These are phyloP conservation scores for Ornithoptera priamus DNA, from an alignment of 2,888 invertebrate genomes.

Conservation along the genomic window DNA sequence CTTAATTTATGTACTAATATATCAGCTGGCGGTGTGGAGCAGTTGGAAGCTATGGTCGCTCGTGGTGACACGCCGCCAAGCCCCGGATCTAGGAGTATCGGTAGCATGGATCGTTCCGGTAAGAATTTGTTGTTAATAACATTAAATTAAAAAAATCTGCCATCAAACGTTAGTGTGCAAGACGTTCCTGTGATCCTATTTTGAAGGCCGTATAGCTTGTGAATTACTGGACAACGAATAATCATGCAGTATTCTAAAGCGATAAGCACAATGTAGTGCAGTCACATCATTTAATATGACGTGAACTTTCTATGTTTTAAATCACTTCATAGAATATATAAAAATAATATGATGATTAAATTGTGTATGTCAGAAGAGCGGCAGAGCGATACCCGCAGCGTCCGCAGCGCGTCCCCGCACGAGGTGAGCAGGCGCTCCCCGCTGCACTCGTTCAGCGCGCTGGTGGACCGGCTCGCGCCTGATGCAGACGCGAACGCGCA, in stretches of 20 bases:
- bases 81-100: conserved; percentile 55
- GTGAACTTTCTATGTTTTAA: no score
- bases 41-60: conserved; percentile 52
- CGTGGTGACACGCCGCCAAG: conserved; percentile 58
- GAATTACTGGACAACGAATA: no score
- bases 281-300: no score
- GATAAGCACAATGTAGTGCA: no score
- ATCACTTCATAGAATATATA: no score
- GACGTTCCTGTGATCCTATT: no score
- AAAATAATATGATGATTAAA: not conserved
- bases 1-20: not conserved
- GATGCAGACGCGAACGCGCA: conserved; percentile 84
- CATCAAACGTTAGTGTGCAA: no score
- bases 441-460: conserved; percentile 84
- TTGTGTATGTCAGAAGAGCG: conserved; percentile 46
- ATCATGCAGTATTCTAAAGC: no score
- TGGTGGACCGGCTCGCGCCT: conserved; percentile 85
- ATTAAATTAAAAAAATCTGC: no score
- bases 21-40: conserved; percentile 64
- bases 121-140: conserved; percentile 35
- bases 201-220: no score
- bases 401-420: conserved; percentile 39
- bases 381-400: conserved; percentile 59
- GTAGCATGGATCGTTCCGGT: conserved; percentile 64
- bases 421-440: conserved; percentile 70